Evolutionary conservation across 2,888 invertebrate genomes (phyloP), one percentile per base, ranked within the genome.

Genomic region (Melieria omissa): DNA sequence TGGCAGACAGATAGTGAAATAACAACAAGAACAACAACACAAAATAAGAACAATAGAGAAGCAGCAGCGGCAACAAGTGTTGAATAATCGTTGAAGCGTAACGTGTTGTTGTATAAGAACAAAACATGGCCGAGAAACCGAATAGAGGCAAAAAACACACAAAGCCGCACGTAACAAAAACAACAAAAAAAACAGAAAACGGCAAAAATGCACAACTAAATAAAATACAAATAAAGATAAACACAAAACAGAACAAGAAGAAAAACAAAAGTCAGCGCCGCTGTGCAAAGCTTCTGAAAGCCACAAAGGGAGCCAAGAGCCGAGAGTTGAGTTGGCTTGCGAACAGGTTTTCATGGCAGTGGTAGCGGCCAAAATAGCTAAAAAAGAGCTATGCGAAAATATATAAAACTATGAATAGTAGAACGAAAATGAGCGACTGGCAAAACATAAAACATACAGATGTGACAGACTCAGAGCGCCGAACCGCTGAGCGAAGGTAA

Each of bases 41-140:
- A 29, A 29, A 29, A 29, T 29, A 29, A 29, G 29, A 29, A 29
- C 29, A 29, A 29, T 29, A 29, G 29, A 1, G 29, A 29, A 29
- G 2, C 29, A 29, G 29, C 29, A 57, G 41, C 14, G 10, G 65
- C 64, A 65, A 65, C 71, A 71, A 71, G 71, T 71, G 71, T 71
- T 71, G 65, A 65, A 65, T 45, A 65, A 71, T 71, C 71, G 60
- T 58, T 71, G 45, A 65, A 60, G 71, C 61, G 71, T 71, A 61
- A 60, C 58, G 65, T 42, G 47, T 62, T 46, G 63, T 46, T 14
- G 46, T 45, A 61, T 52, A 55, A 60, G 65, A 4, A 10, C 42
- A 60, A 58, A 61, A 52, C 6, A 52, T 5, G 16, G 54, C 42
- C 29, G 45, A 63, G 47, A 12, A 42, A 49, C 5, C n/a, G 60